A percentile compares a stretch with the other conserved stretches of the same genome.
Conservation (phyloP, 2,888 invertebrate genomes). For the Sarcophaga caerulescens region DNA sequence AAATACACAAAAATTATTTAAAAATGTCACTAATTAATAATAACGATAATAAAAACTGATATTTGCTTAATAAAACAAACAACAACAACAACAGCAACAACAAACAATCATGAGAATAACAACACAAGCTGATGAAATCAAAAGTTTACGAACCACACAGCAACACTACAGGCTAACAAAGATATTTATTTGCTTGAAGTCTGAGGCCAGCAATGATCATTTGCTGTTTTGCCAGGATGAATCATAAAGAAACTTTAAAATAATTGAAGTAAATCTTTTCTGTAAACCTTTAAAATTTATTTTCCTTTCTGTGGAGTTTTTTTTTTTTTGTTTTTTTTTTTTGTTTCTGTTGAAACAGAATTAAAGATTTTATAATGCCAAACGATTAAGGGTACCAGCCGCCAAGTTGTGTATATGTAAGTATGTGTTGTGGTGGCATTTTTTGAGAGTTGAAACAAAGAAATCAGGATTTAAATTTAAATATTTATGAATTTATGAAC, state of each 20-base stretch:
- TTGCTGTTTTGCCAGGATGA: constrained; percentile 27
- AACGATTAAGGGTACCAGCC: background rate
- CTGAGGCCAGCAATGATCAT: background rate
- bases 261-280: background rate
- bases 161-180: background rate
- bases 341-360: background rate
- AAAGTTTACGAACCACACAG: constrained; percentile 18
- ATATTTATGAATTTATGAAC: background rate
- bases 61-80: constrained; percentile 6
- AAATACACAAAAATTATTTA: constrained; percentile 55
- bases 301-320: background rate
- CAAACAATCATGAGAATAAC: background rate
- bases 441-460: background rate
- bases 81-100: background rate
- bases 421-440: background rate
- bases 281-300: constrained; percentile 17
- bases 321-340: background rate
- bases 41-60: constrained; percentile 53
- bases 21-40: constrained; percentile 63
- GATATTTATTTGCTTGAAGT: background rate
- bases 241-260: constrained; percentile 25
- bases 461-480: constrained; percentile 31
- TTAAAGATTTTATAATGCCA: background rate
- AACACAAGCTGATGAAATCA: too few relatives aligned
- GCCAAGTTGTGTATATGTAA: background rate